Percentiles rank a stretch among this genome's conserved stretches.
These are phyloP conservation scores for Drosophila kikkawai DNA, from an alignment of 1,140 invertebrate genomes.

Conservation along the genomic window DNA sequence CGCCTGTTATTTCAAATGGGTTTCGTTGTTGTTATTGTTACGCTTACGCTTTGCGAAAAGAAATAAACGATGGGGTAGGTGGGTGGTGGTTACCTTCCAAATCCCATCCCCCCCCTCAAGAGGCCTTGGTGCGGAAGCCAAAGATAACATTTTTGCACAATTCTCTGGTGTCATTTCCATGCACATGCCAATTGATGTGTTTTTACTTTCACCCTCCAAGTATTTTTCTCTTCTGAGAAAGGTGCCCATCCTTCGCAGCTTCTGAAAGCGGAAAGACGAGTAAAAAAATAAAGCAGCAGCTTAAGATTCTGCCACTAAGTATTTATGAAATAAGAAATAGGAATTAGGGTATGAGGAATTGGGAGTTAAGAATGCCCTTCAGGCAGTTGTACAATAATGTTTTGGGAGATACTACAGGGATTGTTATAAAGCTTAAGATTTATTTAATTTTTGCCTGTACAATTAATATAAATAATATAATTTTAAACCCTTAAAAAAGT, in stretches of 20 bases:
- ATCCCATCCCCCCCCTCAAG: conserved; percentile 20
- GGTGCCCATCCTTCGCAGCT: conserved; percentile 14
- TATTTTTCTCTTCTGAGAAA: neutral
- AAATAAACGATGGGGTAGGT: conserved; percentile 14
- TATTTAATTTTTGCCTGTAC: neutral
- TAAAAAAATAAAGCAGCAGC: conserved; percentile 10
- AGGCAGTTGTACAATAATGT: conserved; percentile 4
- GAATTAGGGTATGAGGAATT: neutral
- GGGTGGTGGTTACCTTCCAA: conserved; percentile 35
- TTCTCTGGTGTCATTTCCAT: conserved; percentile 83
- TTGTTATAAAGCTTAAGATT: neutral
- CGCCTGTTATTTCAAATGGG: conserved; percentile 77
- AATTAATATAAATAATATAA: neutral
- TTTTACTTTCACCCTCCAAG: conserved; percentile 68
- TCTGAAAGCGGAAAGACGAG: conserved; percentile 8
- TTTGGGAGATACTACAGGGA: neutral
- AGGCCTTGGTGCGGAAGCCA: conserved; percentile 79
- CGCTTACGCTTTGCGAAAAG: conserved; percentile 58
- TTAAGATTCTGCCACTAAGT: conserved; percentile 34
- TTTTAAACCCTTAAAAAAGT: too few species aligned
- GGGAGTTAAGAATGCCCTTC: conserved; percentile 20
- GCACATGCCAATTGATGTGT: conserved; percentile 83
- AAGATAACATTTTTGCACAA: conserved; percentile 83
- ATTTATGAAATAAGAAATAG: conserved; percentile 10
- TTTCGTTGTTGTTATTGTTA: conserved; percentile 73